These are phyloP conservation scores for Phalanger gymnotis DNA, from an alignment of 2,797 vertebrate species.

Conservation along the genomic window DNA sequence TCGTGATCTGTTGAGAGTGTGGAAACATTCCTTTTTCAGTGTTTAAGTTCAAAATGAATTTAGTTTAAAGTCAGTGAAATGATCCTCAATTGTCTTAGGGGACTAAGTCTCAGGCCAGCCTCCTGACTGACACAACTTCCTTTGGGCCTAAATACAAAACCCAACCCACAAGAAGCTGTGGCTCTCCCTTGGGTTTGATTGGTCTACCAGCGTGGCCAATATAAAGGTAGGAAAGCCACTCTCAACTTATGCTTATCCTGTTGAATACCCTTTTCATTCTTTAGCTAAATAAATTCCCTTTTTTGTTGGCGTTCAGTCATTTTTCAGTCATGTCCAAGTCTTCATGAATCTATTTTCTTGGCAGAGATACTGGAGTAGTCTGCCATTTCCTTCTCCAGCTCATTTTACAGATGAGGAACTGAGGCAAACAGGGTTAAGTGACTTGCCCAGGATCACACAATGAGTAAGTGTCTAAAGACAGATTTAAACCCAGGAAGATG, in stretches of 20 bases:
- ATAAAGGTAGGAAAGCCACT: background rate
- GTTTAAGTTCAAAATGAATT: background rate
- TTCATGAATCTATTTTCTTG: background rate
- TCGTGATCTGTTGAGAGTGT: background rate
- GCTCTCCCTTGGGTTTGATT: background rate
- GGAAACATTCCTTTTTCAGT: background rate
- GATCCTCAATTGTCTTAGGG: background rate
- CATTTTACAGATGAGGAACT: background rate
- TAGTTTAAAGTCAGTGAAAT: background rate
- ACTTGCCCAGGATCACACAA: background rate
- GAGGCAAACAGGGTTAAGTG: background rate
- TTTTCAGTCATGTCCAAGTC: background rate
- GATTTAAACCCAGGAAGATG: background rate
- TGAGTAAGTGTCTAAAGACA: background rate
- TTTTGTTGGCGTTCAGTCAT: background rate
- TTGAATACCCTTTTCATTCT: background rate
- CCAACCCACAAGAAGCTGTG: background rate
- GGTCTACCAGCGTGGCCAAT: background rate
- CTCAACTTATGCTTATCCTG: background rate
- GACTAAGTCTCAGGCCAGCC: background rate
- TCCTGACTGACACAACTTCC: background rate
- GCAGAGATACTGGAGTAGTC: background rate
- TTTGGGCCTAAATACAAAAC: background rate
- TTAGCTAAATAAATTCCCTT: background rate
- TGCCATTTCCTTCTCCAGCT: background rate